Evolutionary conservation across 2,113 vertebrate species (phyloP).

Genomic region (Microcebus lehilahytsara): DNA sequence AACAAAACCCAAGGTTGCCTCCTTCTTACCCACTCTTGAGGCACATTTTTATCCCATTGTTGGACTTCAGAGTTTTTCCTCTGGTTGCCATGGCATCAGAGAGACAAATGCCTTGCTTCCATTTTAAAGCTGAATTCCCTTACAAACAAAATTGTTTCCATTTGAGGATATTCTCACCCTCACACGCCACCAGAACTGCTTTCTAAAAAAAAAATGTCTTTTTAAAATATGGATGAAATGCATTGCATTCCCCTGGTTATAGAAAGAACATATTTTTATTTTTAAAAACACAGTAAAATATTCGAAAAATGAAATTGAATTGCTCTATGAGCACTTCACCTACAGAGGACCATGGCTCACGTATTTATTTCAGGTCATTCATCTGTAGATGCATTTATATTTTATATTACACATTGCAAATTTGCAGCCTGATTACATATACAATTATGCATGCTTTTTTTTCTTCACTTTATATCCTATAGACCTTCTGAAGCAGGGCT

Average conservation of each 20-base stretch:
- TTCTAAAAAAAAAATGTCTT: not conserved
- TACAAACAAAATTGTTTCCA: constrained; percentile 71
- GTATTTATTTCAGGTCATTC: not conserved
- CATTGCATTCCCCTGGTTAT: not conserved
- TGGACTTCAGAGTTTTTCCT: not conserved
- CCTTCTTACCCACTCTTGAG: constrained; percentile 42
- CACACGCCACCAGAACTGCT: not conserved
- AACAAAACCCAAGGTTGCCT: constrained; percentile 38
- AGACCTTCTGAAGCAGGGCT: not conserved
- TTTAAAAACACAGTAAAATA: not conserved
- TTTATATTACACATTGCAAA: not conserved
- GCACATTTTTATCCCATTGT: constrained; percentile 56
- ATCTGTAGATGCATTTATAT: not conserved
- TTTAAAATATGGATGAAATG: constrained; percentile 35
- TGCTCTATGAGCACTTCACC: not conserved
- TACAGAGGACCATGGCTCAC: not conserved
- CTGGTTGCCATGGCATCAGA: constrained; percentile 30
- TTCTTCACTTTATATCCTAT: not conserved
- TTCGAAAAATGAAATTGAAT: not conserved
- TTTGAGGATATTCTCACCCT: constrained; percentile 53
- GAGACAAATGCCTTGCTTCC: constrained; percentile 30
- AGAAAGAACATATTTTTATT: not conserved
- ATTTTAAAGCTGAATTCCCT: constrained; percentile 51
- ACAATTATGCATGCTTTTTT: not conserved
- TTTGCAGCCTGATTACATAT: not conserved